Percentiles rank a stretch among this genome's conserved stretches.
Conservation (phyloP, 2,113 vertebrate species). For the Upupa epops region DNA sequence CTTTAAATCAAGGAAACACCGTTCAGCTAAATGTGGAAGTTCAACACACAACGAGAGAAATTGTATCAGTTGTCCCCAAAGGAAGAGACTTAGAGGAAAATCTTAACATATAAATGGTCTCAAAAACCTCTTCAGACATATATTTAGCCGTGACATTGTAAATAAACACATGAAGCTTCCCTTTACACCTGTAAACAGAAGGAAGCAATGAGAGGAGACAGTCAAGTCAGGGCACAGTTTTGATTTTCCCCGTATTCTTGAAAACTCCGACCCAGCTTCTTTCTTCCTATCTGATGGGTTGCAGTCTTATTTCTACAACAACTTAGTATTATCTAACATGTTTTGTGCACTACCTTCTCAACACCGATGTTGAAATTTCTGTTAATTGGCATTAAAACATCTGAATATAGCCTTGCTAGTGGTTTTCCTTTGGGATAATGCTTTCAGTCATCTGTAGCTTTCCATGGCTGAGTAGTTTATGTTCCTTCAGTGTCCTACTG, state of each 20-base stretch:
- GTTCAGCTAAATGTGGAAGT: neutral
- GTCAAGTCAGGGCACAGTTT: neutral
- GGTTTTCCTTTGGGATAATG: neutral
- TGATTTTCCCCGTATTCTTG: neutral
- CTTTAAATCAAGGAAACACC: slow-evolving; percentile 1
- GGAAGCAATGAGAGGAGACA: neutral
- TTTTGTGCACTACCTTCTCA: neutral
- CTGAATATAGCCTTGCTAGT: neutral
- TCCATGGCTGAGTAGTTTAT: neutral
- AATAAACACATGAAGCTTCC: neutral
- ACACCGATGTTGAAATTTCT: neutral
- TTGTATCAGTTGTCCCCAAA: neutral
- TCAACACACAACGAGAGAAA: neutral
- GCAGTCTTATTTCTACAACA: neutral
- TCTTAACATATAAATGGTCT: neutral
- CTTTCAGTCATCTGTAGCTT: neutral
- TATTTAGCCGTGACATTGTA: neutral
- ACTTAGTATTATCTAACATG: neutral
- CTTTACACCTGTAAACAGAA: neutral
- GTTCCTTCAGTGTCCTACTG: neutral
- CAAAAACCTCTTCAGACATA: neutral
- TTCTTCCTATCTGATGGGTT: neutral
- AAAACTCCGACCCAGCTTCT: neutral
- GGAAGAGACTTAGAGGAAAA: neutral
- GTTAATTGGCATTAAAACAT: neutral